Conservation (phyloP, 2,888 invertebrate genomes). For the Kryphioiulus occultus region DNA sequence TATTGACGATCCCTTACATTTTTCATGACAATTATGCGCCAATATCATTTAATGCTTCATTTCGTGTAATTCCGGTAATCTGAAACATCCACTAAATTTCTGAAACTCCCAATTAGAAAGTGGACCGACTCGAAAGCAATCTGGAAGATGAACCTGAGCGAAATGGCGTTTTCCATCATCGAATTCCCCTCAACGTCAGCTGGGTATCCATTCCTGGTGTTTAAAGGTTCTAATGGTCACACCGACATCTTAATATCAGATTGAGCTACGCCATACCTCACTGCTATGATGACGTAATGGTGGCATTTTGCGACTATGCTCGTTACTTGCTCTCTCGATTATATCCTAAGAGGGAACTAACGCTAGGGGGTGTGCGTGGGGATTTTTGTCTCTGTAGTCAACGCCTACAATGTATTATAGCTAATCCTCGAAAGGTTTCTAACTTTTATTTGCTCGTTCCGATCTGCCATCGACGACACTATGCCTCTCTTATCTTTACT, state of each 20-base stretch:
- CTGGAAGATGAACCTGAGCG: background rate
- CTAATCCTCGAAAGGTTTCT: background rate
- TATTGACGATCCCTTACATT: background rate
- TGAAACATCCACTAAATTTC: background rate
- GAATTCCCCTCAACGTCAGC: background rate
- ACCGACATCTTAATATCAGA: background rate
- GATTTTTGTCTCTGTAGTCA: background rate
- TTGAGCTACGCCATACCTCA: background rate
- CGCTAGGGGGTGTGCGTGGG: background rate
- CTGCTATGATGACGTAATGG: background rate
- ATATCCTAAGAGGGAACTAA: background rate
- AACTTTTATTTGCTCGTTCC: background rate
- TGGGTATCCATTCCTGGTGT: background rate
- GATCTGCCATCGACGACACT: background rate
- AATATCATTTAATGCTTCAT: background rate
- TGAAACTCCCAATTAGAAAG: background rate
- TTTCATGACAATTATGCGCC: background rate
- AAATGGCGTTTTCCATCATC: background rate
- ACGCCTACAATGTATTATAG: background rate
- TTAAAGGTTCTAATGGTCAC: background rate
- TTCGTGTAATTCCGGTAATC: slow-evolving; percentile 9
- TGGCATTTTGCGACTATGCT: background rate
- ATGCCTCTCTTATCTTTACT: background rate
- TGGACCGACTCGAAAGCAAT: background rate
- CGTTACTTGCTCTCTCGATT: background rate